A percentile compares a stretch with the other conserved stretches of the same genome.
Evolutionary conservation across 2,888 invertebrate genomes (phyloP).

Genomic region (Sarcophaga carnaria): DNA sequence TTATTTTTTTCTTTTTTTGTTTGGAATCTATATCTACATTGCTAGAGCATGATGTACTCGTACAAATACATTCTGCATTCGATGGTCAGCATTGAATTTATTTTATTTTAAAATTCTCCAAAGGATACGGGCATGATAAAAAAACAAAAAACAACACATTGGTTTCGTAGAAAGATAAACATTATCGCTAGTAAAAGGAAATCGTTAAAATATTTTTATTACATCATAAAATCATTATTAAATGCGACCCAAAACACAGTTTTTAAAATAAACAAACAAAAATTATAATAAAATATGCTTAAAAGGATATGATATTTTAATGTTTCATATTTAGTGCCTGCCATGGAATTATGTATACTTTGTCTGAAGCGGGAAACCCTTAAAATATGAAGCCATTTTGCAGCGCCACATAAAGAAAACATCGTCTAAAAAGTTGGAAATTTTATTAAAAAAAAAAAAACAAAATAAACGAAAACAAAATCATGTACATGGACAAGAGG

Average conservation of each 20-base stretch:
- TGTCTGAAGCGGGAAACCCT: constrained; percentile 3
- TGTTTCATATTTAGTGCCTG: too few relatives aligned
- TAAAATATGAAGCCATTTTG: constrained; percentile 32
- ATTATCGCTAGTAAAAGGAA: not conserved
- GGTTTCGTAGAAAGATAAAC: not conserved
- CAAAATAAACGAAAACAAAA: not conserved
- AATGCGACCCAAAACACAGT: not conserved
- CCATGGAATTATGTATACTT: too few relatives aligned
- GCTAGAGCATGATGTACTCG: not conserved
- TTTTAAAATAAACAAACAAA: too few relatives aligned
- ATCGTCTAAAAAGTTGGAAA: not conserved
- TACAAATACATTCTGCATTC: constrained; percentile 33
- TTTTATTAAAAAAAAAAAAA: constrained; percentile 6
- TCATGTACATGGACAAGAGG: constrained; percentile 21
- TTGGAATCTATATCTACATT: not conserved
- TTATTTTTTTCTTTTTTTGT: not conserved
- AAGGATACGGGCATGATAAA: constrained; percentile 12
- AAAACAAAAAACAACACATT: not conserved
- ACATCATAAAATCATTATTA: not conserved
- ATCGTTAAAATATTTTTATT: not conserved
- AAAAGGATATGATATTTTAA: too few relatives aligned
- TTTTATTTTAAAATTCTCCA: too few relatives aligned
- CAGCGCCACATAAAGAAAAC: not conserved
- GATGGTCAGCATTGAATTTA: constrained; percentile 31
- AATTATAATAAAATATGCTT: too few relatives aligned